Percentiles rank a stretch among this genome's conserved stretches.
These are phyloP conservation scores for Margaritifera margaritifera DNA, from an alignment of 2,888 invertebrate species.

Conservation along the genomic window DNA sequence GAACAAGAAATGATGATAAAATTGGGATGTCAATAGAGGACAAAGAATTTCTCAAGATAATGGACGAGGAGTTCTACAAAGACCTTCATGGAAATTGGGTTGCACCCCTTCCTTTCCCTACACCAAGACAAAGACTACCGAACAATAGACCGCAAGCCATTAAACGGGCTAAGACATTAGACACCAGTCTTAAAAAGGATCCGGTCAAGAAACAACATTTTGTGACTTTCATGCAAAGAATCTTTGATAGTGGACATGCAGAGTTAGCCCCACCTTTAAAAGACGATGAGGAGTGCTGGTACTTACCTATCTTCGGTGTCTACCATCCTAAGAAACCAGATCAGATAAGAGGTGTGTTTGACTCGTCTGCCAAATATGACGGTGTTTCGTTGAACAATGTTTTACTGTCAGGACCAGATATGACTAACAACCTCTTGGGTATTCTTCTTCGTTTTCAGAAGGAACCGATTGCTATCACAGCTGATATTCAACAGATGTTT, in stretches of 20 bases:
- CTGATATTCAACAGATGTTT: conserved; percentile 41
- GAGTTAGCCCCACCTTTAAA: conserved; percentile 27
- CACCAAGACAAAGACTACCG: conserved; percentile 13
- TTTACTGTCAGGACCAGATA: conserved; percentile 31
- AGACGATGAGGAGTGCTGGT: conserved; percentile 34
- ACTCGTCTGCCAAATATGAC: conserved; percentile 29
- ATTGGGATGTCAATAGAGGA: conserved; percentile 16
- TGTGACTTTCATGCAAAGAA: conserved; percentile 30
- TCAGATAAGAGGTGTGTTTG: conserved; percentile 36
- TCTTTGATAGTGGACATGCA: conserved; percentile 27
- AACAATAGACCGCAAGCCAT: conserved; percentile 23
- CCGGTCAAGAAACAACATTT: conserved; percentile 26
- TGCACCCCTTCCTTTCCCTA: conserved; percentile 24
- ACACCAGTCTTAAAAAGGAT: conserved; percentile 20
- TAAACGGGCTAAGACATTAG: conserved; percentile 18
- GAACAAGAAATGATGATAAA: too few relatives aligned
- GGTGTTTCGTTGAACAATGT: conserved; percentile 32
- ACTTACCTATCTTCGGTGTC: conserved; percentile 38
- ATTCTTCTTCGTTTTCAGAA: conserved; percentile 29
- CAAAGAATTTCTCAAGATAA: conserved; percentile 19
- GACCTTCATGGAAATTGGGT: conserved; percentile 25
- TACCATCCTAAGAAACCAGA: conserved; percentile 27
- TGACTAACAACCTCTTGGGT: conserved; percentile 30
- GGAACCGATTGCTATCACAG: conserved; percentile 22
- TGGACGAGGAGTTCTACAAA: conserved; percentile 17